Conservation (phyloP, 37 sponge, comb jelly and placozoan genomes). For the Mnemiopsis leidyi region DNA sequence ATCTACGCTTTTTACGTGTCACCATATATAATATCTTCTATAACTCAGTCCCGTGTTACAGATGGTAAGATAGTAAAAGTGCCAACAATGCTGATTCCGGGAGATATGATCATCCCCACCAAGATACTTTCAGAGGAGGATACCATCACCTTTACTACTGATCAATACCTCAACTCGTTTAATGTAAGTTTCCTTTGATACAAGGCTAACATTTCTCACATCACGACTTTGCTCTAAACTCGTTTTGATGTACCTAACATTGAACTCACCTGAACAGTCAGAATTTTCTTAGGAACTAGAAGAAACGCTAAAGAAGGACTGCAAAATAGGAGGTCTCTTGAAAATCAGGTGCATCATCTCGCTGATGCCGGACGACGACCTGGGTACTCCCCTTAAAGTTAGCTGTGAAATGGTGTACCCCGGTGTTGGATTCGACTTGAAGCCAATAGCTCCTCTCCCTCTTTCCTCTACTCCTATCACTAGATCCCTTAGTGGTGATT, state of each 20-base stretch:
- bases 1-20: neutral
- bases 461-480: slow-evolving; percentile 19
- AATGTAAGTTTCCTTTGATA: slow-evolving; percentile 16
- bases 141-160: neutral
- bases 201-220: too few relatives aligned
- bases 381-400: neutral
- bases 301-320: neutral
- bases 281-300: slow-evolving; percentile 6
- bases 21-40: neutral
- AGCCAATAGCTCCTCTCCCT: slow-evolving; percentile 17
- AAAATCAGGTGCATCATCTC: slow-evolving; percentile 28
- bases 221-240: too few relatives aligned
- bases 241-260: too few relatives aligned
- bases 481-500: slow-evolving; percentile 4
- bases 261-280: too few relatives aligned
- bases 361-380: slow-evolving; percentile 30
- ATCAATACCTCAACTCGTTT: neutral
- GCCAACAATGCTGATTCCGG: neutral
- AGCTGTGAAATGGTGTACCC: slow-evolving; percentile 4
- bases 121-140: neutral
- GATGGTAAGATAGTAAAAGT: slow-evolving; percentile 34
- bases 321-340: neutral
- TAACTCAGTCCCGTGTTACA: neutral
- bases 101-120: slow-evolving; percentile 29
- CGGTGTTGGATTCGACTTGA: neutral